Evolutionary conservation across 2,888 invertebrate genomes (phyloP), one percentile per base, ranked within the genome.

Genomic region (Zelleria hepariella): DNA sequence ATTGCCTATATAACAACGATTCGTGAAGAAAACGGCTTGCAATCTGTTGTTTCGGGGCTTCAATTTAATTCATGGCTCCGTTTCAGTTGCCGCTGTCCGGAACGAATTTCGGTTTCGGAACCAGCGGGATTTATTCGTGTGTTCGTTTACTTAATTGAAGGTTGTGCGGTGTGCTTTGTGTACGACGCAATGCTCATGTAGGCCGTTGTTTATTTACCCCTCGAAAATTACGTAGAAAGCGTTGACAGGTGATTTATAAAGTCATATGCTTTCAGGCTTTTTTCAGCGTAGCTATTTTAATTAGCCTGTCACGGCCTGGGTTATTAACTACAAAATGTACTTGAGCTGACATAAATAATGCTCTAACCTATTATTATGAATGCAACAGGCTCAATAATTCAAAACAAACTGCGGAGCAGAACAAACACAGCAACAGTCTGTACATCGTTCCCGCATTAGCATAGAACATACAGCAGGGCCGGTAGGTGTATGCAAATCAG

Each of bases 1-100:
- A 86, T 83, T 86, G 77, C 83, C 81, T 84, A 82, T 86, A 82
- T 80, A 80, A 61, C 59, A 21, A 32, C 55, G 21, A 27, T 55
- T 55, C 20, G 55, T 55, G 21, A 20, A 27, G 32, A 32, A 32
- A 55, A 55, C 55, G 21, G 32, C 23, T 51, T 21, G 51, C 51
- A 51, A 51, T 51, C 20, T 51, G 51, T 23, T 51, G 51, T 51
- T 51, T 55, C 55, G 21, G 15, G 20, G 32, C 55, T 55, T 55
- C 55, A 55, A 32, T 42, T 55, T 55, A 55, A 55, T 55, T 55
- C 55, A 55, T 32, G 32, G 32, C 55, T 27, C 27, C 27, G 55
- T 55, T 55, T 55, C 32, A 55, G 55, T 55, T 32, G 32, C 27
- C 32, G 18, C 18, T 18, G 24, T 54, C 54, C 18, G 55, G 55